phyloP scores from a whole-genome alignment of 1,140 invertebrate genomes.

The Lepidurus couesii region DNA sequence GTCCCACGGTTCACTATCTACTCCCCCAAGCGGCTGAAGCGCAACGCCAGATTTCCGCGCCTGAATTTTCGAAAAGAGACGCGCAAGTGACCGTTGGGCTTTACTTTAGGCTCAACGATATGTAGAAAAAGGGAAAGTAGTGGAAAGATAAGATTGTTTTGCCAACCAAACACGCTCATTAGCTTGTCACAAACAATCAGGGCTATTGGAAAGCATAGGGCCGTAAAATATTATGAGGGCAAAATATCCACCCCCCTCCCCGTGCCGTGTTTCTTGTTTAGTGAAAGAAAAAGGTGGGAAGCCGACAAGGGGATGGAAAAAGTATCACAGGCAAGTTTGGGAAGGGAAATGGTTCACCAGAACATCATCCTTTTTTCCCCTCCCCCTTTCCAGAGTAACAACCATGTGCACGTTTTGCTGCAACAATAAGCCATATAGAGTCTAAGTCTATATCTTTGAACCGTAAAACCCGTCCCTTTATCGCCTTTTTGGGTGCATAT shows the following conservation, averaged over 20 bases:
- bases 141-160: constrained; percentile 8
- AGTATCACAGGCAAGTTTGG: not conserved
- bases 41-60: no score
- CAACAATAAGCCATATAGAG: not conserved
- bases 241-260: not conserved
- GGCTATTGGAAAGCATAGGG: not conserved
- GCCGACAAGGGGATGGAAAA: not conserved
- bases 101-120: no score
- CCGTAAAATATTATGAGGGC: constrained; percentile 19
- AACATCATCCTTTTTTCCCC: no score
- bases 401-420: not conserved
- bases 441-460: not conserved
- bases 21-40: no score
- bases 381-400: no score
- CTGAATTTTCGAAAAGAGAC: no score
- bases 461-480: constrained; percentile 1
- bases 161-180: constrained; percentile 17
- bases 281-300: not conserved
- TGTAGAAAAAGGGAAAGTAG: not conserved
- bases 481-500: not conserved
- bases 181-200: constrained; percentile 12
- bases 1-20: no score
- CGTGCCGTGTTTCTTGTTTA: not conserved
- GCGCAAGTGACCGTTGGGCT: no score
- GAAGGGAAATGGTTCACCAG: no score